Conservation (phyloP, 2,888 invertebrate genomes). For the Cheilosia variabilis region DNA sequence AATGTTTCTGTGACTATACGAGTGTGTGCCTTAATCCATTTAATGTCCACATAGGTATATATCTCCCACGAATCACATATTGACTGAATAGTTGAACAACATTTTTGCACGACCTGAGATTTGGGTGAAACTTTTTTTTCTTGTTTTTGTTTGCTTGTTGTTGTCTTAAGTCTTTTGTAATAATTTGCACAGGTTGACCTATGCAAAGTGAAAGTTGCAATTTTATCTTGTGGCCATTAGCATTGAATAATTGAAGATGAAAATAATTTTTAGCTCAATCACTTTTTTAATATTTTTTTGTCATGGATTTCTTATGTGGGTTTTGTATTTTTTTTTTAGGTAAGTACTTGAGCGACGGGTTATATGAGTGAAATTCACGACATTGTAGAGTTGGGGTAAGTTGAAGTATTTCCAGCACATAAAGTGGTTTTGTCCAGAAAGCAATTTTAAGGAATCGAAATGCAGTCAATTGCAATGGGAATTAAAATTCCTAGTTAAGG, state of each 20-base stretch:
- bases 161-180: conserved; percentile 21
- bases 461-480: too few relatives aligned
- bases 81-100: conserved; percentile 30
- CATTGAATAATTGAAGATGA: not conserved
- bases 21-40: conserved; percentile 7
- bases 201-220: conserved; percentile 39
- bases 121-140: conserved; percentile 50
- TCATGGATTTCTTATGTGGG: not conserved
- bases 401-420: not conserved
- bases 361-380: conserved; percentile 4
- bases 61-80: conserved; percentile 21
- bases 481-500: too few relatives aligned
- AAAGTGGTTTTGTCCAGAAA: too few relatives aligned
- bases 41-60: conserved; percentile 2
- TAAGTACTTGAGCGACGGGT: conserved; percentile 40
- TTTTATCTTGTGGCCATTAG: conserved; percentile 17
- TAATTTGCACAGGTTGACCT: conserved; percentile 11
- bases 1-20: conserved; percentile 31
- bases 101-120: conserved; percentile 47
- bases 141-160: not conserved
- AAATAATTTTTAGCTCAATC: conserved; percentile 10
- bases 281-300: conserved; percentile 7
- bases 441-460: too few relatives aligned
- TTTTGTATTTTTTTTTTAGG: conserved; percentile 61
- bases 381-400: conserved; percentile 24